Conservation (phyloP, 2,113 vertebrate species). For the Isurus oxyrinchus region DNA sequence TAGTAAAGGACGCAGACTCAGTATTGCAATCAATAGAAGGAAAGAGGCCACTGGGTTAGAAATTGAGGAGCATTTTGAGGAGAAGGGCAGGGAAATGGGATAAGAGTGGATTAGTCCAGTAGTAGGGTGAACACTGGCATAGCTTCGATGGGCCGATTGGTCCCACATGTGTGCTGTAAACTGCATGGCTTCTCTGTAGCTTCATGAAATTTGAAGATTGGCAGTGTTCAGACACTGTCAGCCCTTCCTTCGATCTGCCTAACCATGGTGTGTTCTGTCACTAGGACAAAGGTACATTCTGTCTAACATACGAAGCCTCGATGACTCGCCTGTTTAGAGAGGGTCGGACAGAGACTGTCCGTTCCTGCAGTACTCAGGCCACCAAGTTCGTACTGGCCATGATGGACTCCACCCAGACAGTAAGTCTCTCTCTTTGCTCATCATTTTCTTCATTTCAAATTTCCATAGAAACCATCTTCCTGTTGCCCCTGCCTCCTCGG, state of each 20-base stretch:
- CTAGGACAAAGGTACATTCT: constrained; percentile 88
- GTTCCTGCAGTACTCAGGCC: constrained; percentile 78
- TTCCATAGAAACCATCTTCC: background rate
- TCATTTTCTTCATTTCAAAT: background rate
- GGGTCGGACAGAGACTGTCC: constrained; percentile 90
- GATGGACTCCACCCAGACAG: constrained; percentile 43
- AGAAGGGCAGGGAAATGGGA: background rate
- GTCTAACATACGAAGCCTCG: constrained; percentile 89
- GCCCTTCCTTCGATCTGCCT: background rate
- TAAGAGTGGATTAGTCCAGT: background rate
- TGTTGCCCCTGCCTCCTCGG: background rate
- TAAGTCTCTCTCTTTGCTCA: background rate
- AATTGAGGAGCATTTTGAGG: background rate
- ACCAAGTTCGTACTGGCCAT: constrained; percentile 76
- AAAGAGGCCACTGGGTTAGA: background rate
- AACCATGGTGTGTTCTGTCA: background rate
- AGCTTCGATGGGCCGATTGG: background rate
- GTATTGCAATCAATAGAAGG: background rate
- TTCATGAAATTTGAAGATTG: background rate
- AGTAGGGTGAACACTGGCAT: background rate
- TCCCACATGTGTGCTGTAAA: background rate
- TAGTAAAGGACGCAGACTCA: background rate
- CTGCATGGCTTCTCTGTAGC: no score
- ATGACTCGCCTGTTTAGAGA: constrained; percentile 95
- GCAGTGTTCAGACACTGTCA: background rate